Evolutionary conservation across 2,797 vertebrate species (phyloP).

Genomic region (Leptatherina wallacei): DNA sequence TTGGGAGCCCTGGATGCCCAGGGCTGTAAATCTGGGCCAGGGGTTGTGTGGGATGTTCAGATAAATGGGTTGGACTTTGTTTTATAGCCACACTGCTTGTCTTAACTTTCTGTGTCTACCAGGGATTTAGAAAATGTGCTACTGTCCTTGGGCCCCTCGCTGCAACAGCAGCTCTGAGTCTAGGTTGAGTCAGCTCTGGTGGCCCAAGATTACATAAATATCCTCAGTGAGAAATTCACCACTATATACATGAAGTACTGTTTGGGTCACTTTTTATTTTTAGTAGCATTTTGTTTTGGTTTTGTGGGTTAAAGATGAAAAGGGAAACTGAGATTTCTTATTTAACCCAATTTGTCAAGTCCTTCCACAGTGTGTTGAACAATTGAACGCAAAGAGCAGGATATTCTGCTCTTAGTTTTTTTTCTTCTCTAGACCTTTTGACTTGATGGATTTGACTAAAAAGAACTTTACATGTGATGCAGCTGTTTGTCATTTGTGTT

Average conservation of each 20-base stretch:
- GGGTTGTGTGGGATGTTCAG: slow-evolving; percentile 83
- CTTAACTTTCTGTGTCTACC: slow-evolving; percentile 81
- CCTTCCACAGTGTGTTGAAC: slow-evolving; percentile 49
- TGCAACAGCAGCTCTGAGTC: slow-evolving; percentile 70
- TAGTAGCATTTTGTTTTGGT: slow-evolving; percentile 49
- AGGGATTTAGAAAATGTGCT: slow-evolving; percentile 78
- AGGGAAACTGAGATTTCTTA: slow-evolving; percentile 59
- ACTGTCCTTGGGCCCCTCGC: slow-evolving; percentile 78
- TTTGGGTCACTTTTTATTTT: slow-evolving; percentile 69
- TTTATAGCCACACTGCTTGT: slow-evolving; percentile 81
- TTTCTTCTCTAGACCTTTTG: slow-evolving; percentile 36
- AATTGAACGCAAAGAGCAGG: slow-evolving; percentile 55
- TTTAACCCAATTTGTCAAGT: slow-evolving; percentile 62
- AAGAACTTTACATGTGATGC: slow-evolving; percentile 61
- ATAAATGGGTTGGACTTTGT: slow-evolving; percentile 83
- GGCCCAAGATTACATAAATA: slow-evolving; percentile 79
- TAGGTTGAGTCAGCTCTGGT: slow-evolving; percentile 74
- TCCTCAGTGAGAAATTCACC: slow-evolving; percentile 70
- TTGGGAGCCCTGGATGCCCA: slow-evolving; percentile 72
- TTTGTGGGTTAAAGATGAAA: slow-evolving; percentile 59
- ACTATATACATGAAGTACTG: slow-evolving; percentile 56
- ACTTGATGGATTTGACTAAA: slow-evolving; percentile 59
- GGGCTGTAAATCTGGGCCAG: slow-evolving; percentile 80
- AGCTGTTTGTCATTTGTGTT: slow-evolving; percentile 68
- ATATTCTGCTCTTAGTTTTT: slow-evolving; percentile 16